Conservation (phyloP, 2,888 invertebrate species). For the Tipula vernalis region DNA sequence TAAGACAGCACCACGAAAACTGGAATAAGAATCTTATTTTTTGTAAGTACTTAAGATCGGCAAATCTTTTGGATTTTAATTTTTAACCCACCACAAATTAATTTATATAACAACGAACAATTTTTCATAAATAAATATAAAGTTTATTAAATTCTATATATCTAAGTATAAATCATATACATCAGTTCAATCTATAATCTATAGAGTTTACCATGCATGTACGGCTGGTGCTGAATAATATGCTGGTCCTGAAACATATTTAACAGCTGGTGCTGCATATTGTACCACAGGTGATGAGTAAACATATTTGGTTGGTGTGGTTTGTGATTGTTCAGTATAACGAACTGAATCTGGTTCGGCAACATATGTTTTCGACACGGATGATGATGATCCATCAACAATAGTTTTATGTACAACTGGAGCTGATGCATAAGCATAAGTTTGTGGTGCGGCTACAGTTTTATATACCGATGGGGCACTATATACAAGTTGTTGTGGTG, state of each 20-base stretch:
- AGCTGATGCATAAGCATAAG: not conserved
- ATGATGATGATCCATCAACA: not conserved
- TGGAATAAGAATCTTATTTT: too few species aligned
- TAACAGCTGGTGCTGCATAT: not conserved
- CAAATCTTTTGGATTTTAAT: too few species aligned
- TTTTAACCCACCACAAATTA: too few species aligned
- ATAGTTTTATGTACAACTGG: not conserved
- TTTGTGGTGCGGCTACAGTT: not conserved
- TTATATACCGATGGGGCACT: not conserved
- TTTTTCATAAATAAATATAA: not conserved
- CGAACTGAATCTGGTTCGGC: not conserved
- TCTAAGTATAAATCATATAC: too few species aligned
- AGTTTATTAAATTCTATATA: not conserved
- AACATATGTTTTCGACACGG: not conserved
- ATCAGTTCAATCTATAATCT: not conserved
- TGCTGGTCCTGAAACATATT: conserved; percentile 4
- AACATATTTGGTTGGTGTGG: not conserved
- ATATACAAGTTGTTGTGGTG: not conserved
- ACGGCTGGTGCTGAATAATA: not conserved
- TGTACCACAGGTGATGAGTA: not conserved
- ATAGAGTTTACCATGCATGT: not conserved
- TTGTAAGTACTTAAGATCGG: too few species aligned
- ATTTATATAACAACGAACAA: too few species aligned
- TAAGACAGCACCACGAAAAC: too few species aligned
- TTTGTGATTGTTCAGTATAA: not conserved